phyloP scores from a whole-genome alignment of 2,113 vertebrate species.

The Megaptera novaeangliae region DNA sequence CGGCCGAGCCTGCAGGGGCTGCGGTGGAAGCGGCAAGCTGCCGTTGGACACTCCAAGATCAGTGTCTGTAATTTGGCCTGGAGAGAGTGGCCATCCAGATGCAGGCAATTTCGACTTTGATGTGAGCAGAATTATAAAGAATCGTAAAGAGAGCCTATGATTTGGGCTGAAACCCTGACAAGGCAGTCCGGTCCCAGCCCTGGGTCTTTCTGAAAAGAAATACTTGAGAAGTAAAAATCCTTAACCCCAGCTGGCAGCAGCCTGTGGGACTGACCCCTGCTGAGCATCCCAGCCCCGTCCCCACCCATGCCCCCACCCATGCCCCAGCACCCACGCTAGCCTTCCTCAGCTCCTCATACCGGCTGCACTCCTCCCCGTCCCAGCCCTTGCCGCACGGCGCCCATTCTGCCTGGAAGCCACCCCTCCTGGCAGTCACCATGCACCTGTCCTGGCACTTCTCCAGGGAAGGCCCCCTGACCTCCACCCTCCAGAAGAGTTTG shows the following conservation, averaged over 20 bases:
- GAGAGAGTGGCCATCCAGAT: slow-evolving; percentile 19
- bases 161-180: slow-evolving; percentile 50
- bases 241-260: neutral
- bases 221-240: neutral
- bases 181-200: neutral
- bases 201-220: slow-evolving; percentile 15
- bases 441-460: neutral
- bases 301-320: accelerated
- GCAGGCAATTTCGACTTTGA: slow-evolving; percentile 59
- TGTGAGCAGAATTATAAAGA: slow-evolving; percentile 61
- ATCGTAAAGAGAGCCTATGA: slow-evolving; percentile 33
- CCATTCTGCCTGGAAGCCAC: neutral
- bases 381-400: neutral
- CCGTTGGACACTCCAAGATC: neutral
- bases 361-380: too few species aligned
- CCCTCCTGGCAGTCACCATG: neutral
- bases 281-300: accelerated
- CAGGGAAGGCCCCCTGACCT: neutral
- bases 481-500: neutral
- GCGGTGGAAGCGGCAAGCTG: neutral
- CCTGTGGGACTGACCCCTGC: too few species aligned
- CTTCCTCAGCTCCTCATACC: neutral
- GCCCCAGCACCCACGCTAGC: accelerated
- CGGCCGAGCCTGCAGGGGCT: neutral
- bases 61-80: slow-evolving; percentile 22